Conservation (phyloP, 64 coral and sea anemone genomes). For the Actinia equina region DNA sequence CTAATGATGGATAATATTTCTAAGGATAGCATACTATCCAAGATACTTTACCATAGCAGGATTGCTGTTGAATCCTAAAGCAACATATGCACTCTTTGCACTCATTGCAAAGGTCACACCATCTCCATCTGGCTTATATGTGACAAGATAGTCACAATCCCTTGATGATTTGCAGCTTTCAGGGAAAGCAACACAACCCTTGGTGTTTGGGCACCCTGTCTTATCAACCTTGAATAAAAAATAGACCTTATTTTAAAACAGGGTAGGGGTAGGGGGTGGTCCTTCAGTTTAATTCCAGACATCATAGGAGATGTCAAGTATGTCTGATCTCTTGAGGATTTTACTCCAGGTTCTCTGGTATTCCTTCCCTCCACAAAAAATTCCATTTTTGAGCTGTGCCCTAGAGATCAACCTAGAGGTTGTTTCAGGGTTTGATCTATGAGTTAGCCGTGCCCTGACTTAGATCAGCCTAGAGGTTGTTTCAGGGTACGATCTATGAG, state of each 20-base stretch:
- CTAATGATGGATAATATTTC: neutral
- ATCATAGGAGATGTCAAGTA: too few relatives aligned
- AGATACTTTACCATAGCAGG: constrained; percentile 41
- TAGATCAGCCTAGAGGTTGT: too few relatives aligned
- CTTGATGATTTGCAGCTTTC: constrained; percentile 25
- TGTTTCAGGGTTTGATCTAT: too few relatives aligned
- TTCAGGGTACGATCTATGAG: too few relatives aligned
- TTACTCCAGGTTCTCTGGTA: too few relatives aligned
- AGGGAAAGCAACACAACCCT: constrained; percentile 57
- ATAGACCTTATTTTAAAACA: neutral
- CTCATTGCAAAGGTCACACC: constrained; percentile 55
- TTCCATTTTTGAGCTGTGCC: too few relatives aligned
- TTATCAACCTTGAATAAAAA: constrained; percentile 59
- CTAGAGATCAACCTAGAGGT: too few relatives aligned
- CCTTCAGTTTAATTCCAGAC: too few relatives aligned
- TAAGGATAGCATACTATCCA: neutral
- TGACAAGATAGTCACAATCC: constrained; percentile 67
- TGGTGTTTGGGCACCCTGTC: constrained; percentile 37
- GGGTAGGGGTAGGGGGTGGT: too few relatives aligned
- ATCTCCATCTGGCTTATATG: constrained; percentile 26
- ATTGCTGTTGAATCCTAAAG: constrained; percentile 56
- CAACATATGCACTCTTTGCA: constrained; percentile 54
- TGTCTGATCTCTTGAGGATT: too few relatives aligned
- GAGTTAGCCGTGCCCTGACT: too few relatives aligned
- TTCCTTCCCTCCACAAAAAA: too few relatives aligned